These are phyloP conservation scores for Liparis tanakae DNA, from an alignment of 2,797 vertebrate species.

Conservation along the genomic window DNA sequence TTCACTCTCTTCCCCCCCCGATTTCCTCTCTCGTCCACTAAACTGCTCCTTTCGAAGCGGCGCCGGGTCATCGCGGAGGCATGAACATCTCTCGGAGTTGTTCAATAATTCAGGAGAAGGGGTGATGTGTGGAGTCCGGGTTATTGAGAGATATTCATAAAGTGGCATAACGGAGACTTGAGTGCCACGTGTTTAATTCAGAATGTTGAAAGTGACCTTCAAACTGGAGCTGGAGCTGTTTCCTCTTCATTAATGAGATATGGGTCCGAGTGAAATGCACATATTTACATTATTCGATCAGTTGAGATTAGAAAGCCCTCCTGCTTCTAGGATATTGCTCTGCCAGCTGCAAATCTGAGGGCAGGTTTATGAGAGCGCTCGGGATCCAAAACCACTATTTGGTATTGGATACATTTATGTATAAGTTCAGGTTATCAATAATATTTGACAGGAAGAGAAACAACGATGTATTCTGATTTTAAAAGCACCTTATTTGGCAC, in stretches of 20 bases:
- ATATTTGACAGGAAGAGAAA: not conserved
- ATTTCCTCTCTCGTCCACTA: constrained; percentile 53
- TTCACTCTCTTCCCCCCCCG: constrained; percentile 69
- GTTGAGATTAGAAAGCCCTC: not conserved
- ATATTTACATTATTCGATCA: not conserved
- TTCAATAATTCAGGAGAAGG: constrained; percentile 60
- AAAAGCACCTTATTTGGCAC: not conserved
- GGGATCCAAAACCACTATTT: not conserved
- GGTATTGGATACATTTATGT: not conserved
- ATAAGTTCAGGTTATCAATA: not conserved
- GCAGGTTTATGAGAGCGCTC: not conserved
- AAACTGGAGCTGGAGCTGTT: not conserved
- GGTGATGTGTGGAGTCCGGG: constrained; percentile 36
- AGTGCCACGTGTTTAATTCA: constrained; percentile 7
- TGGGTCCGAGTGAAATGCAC: not conserved
- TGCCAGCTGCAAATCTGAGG: not conserved
- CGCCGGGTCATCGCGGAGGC: constrained; percentile 20
- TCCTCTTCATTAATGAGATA: not conserved
- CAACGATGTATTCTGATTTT: not conserved
- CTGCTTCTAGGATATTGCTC: not conserved
- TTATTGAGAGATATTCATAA: constrained; percentile 49
- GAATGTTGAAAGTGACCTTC: not conserved
- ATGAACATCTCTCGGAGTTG: constrained; percentile 38
- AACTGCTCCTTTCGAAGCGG: constrained; percentile 34
- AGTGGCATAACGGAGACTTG: not conserved